Evolutionary conservation across 2,888 invertebrate species (phyloP), one percentile per base, ranked within the genome.

Genomic region (Pasiphila rectangulata): DNA sequence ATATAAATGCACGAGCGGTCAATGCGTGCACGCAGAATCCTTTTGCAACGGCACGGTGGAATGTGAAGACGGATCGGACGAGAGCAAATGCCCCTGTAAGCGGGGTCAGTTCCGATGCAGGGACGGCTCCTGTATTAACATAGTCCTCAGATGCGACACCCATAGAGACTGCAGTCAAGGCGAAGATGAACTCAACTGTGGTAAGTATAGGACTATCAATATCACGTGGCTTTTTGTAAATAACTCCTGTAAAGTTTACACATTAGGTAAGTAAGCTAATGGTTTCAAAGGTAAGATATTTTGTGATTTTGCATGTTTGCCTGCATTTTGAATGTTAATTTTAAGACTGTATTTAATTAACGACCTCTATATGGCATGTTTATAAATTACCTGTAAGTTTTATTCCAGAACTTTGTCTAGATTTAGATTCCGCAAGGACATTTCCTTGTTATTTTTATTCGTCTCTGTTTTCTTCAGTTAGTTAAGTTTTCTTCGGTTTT

Each of bases 81-180:
- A 88, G 67, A 56, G 40, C 36, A 69, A 72, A 56, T 88, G 88
- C 57, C 73, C 80, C 47, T 86, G 87, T 69, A 85, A 81, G 69
- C 71, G 85, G 47, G 90, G 83, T 46, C 79, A 91, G 65, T 90
- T 89, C 70, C 75, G 75, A 38, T 93, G 93, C 75, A 82, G 92
- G 62, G 91, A 93, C 64, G 92, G 92, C 54, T 79, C 90, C 68
- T 94, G 94, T 80, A 90, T 94, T 73, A 87, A 90, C 65, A 79
- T 87, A 59, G 87, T 88, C 36, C 90, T 90, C 57, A 85, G 90
- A 63, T 95, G 95, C 78, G 90, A 95, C 72, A 90, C 90, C 59
- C 69, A 75, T 44, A 67, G 61, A 56, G 91, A 94, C 70, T 94
- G 93, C 75, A 59, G 43, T 21, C 71, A 89, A 67, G 91, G 90